phyloP scores from a whole-genome alignment of 1,140 invertebrate genomes.

The Samia ricini region DNA sequence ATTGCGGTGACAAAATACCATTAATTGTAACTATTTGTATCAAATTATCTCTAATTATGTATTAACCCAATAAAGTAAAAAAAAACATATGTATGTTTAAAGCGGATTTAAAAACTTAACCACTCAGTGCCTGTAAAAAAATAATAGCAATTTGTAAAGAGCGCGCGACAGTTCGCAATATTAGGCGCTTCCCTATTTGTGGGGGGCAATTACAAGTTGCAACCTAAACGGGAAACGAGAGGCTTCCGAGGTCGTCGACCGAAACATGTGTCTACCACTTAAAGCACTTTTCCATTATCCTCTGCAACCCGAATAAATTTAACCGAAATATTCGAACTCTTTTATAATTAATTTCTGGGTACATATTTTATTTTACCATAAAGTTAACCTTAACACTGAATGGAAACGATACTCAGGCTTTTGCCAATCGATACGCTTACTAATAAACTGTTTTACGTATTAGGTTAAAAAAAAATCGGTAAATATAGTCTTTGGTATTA shows the following conservation, averaged over 20 bases:
- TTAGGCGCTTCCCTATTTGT: slow-evolving; percentile 23
- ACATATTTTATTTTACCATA: no score
- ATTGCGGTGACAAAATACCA: no score
- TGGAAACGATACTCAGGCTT: no score
- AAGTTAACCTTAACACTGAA: no score
- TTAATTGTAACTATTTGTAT: no score
- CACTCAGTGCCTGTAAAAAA: slow-evolving; percentile 22
- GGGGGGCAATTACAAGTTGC: slow-evolving; percentile 15
- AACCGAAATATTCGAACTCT: not conserved
- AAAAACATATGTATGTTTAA: not conserved
- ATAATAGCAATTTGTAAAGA: slow-evolving; percentile 27
- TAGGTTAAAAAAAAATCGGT: no score
- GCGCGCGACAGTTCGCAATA: slow-evolving; percentile 19
- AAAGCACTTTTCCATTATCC: not conserved
- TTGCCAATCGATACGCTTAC: no score
- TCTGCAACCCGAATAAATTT: not conserved
- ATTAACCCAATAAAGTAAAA: no score
- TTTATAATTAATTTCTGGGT: no score
- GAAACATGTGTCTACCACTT: slow-evolving; percentile 7
- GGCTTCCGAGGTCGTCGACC: slow-evolving; percentile 2
- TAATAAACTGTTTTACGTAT: no score
- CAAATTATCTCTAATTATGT: no score
- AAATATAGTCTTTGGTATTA: no score
- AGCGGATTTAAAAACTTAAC: slow-evolving; percentile 20
- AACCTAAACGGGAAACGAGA: not conserved